Evolutionary conservation across 1,140 invertebrate genomes (phyloP), one percentile per base, ranked within the genome.

Genomic region (Rhopalosiphum maidis): DNA sequence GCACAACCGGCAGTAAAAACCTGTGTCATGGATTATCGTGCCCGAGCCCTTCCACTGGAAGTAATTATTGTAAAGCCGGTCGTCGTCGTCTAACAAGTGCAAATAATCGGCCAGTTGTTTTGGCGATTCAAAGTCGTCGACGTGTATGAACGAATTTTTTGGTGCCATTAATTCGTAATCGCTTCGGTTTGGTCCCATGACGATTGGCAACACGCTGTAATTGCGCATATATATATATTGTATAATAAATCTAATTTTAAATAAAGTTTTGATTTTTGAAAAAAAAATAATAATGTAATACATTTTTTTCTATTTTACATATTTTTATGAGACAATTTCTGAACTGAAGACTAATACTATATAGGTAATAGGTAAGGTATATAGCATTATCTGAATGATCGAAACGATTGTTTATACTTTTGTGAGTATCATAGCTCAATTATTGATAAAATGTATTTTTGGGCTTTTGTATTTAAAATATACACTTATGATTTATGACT

Each of bases 1-100:
- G 95, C 99, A 99, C 25, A 99, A 96, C 3, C 98, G 97, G 95
- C 99, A 99, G 97, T 98, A 99, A 95, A 99, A 99, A 94, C 97
- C 98, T 37, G 98, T 99, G 95, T 98, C 98, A 2, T 2, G 0
- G 94, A 99, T 97, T 94, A 99, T 98, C 95, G 98, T 97, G 2
- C 98, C 98, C 0, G 98, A 98, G 60, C 97, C 97, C 95, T 98
- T 97, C 96, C 97, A 97, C 94, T 97, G 96, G 95, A 99, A 99
- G 95, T 99, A 99, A 25, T 98, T 97, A 95, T 99, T 99, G 95
- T 99, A 99, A 0, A 98, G 95, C 25, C 96, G 96, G 94, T 98
- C 97, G 95, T 99, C 97, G 90, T 96, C 96, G 94, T 99, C 98
- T 25, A 99, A 95, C 77, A 97, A 96, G 89, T 97, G 96, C 35